Conservation (phyloP, 2,888 invertebrate genomes). For the Cheilosia impressa region DNA sequence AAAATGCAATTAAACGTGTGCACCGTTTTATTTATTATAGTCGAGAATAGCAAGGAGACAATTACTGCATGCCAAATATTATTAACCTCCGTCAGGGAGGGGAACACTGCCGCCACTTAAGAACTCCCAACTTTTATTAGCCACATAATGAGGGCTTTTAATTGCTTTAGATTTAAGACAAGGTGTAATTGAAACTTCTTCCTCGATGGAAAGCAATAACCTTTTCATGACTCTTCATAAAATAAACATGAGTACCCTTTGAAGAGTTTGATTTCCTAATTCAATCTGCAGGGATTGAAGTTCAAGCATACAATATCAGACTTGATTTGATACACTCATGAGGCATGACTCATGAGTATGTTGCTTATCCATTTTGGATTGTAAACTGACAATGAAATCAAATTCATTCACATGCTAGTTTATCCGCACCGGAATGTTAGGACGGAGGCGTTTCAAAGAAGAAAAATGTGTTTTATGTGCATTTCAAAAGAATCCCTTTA, state of each 20-base stretch:
- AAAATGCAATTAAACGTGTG: conserved; percentile 60
- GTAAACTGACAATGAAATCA: conserved; percentile 45
- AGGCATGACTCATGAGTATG: neutral
- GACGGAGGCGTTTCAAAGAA: conserved; percentile 33
- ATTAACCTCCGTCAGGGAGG: conserved; percentile 31
- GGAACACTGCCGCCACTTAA: conserved; percentile 63
- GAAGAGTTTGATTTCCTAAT: conserved; percentile 28
- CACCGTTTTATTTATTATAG: conserved; percentile 22
- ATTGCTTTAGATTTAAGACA: conserved; percentile 28
- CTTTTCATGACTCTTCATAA: neutral
- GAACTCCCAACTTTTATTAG: conserved; percentile 39
- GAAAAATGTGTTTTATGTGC: conserved; percentile 55
- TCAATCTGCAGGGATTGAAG: conserved; percentile 19
- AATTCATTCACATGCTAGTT: conserved; percentile 40
- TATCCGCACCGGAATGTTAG: conserved; percentile 30
- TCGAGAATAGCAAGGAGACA: conserved; percentile 13
- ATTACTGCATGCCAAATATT: conserved; percentile 47
- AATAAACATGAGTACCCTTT: neutral
- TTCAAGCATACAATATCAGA: conserved; percentile 27
- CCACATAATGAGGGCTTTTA: conserved; percentile 58
- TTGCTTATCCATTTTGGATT: conserved; percentile 4
- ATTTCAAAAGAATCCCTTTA: conserved; percentile 65
- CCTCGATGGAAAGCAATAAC: neutral
- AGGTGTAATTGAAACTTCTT: conserved; percentile 32
- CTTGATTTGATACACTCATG: conserved; percentile 46